Base-by-base conservation (phyloP, 2,888 invertebrate species). In the Opisthograptis luteolata region DNA sequence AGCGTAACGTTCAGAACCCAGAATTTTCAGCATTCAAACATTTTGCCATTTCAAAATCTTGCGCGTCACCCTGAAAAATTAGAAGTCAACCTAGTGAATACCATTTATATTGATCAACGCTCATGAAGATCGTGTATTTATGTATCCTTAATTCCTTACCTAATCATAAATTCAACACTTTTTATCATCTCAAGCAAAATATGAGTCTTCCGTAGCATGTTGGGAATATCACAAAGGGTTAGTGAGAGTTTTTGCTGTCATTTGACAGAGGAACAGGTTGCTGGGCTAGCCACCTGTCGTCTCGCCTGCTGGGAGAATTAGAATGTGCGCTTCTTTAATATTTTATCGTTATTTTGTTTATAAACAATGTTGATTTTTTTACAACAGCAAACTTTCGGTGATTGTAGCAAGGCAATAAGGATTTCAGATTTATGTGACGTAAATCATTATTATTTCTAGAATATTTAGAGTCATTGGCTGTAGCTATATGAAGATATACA, bases 201-300 rank as follows among this genome's bases (percentile, higher is more conserved):
- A 40, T 32, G 37, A 24, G 35, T 47, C 28, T 58, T 55, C 48
- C 46, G 48, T 46, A 54, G 47, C 55, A 55, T 49, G 52, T 54
- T 51, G 40, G 34, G 43, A 58, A 62, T 59, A 62, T 67, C 62
- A 68, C 57, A 76, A 80, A 78, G 82, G 82, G 81, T 80, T 84
- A 80, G 78, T 73, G 76, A 79, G 79, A 79, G 83, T 85, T 84
- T 84, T 84, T 84, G 81, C 80, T 73, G 76, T 79, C 71, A 80
- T 79, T 71, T 79, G 63, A 58, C 63, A 60, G 56, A 64, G 68
- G 72, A 82, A 81, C 84, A 82, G 82, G 82, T 84, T 82, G 75
- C 60, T 62, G 46, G 55, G 56, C 55, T 50, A 66, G 46, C 79
- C 83, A 85, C 81, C 84, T 85, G 84, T 81, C 74, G 72, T 53